Conservation (phyloP, 1,140 invertebrate genomes). For the Cepaea nemoralis region DNA sequence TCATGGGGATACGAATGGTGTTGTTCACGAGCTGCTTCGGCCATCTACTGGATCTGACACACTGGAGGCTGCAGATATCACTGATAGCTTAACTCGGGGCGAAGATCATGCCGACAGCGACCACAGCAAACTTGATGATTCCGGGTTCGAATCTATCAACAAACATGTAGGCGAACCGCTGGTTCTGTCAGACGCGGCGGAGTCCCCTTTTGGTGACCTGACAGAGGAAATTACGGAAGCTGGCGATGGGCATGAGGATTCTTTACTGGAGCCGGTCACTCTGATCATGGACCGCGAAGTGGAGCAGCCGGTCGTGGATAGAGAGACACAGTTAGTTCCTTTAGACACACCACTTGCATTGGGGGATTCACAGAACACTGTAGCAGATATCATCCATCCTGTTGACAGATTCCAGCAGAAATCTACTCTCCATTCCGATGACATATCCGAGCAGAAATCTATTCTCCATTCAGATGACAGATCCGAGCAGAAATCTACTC, state of each 20-base stretch:
- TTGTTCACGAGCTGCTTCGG: background rate
- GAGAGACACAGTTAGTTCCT: no score
- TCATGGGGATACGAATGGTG: background rate
- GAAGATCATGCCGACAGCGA: background rate
- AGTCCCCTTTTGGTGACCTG: background rate
- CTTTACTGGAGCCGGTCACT: background rate
- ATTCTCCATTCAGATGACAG: no score
- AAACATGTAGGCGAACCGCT: background rate
- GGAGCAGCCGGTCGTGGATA: no score
- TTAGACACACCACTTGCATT: no score
- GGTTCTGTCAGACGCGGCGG: background rate
- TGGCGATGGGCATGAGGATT: background rate
- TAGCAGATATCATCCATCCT: no score
- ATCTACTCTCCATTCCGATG: no score
- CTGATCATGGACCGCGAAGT: background rate
- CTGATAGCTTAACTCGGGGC: background rate
- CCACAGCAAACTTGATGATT: background rate
- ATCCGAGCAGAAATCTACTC: no score
- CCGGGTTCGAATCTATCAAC: conserved; percentile 23
- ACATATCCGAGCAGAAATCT: no score
- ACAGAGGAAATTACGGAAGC: background rate
- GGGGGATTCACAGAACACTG: no score
- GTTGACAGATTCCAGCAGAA: no score
- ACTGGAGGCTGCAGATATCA: background rate
- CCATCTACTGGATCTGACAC: background rate